A percentile compares a stretch with the other conserved stretches of the same genome.
Evolutionary conservation across 35 echinoderm and acorn worm genomes (phyloP).

Genomic region (Acanthaster planci): DNA sequence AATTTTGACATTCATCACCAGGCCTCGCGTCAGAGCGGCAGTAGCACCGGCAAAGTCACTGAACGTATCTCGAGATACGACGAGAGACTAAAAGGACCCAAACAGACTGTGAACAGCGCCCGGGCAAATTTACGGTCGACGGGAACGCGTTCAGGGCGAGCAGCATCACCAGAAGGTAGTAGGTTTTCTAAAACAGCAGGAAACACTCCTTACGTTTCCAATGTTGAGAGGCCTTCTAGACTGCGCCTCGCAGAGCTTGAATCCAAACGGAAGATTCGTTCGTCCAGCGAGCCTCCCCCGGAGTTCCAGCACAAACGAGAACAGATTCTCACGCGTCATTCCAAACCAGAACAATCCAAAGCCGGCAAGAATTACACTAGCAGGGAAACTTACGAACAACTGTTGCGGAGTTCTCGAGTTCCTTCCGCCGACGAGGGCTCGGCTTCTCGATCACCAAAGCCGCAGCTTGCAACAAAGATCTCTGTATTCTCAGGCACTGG

Average conservation of each 20-base stretch:
- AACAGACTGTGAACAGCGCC: not conserved
- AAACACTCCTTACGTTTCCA: not conserved
- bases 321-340: not conserved
- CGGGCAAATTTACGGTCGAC: not conserved
- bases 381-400: not conserved
- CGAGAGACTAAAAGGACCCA: not conserved
- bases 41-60: not conserved
- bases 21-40: not conserved
- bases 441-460: not conserved
- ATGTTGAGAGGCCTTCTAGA: not conserved
- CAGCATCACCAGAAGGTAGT: not conserved
- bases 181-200: too few species aligned
- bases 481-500: conserved; percentile 20
- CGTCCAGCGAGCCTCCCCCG: conserved; percentile 8
- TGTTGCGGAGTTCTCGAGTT: not conserved
- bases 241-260: not conserved
- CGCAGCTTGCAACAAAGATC: conserved; percentile 10
- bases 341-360: not conserved
- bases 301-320: conserved; percentile 16
- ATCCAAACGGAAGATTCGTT: conserved; percentile 3
- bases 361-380: not conserved
- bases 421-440: not conserved
- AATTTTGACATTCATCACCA: not conserved
- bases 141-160: not conserved
- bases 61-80: conserved; percentile 16